Evolutionary conservation across 2,888 invertebrate genomes (phyloP), one percentile per base, ranked within the genome.

Genomic region (Diloba caeruleocephala): DNA sequence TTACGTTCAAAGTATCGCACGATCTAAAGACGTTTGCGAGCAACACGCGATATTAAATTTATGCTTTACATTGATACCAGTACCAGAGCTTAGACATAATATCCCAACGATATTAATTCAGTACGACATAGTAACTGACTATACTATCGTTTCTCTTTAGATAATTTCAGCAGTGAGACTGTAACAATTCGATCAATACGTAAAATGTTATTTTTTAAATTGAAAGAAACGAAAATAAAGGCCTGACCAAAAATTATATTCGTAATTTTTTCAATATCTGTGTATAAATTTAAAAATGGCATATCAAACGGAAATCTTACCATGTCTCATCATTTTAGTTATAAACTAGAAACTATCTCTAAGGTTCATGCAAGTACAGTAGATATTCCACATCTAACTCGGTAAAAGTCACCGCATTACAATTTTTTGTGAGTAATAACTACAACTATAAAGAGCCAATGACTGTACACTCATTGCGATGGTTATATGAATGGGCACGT

Each of bases 301-400:
- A 38, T 58, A 64, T 60, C 43, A 65, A 71, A 70, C 50, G 26
- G 44, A 70, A 73, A 54, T 59, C 39, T 61, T 48, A 60, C 52
- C 59, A 53, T 45, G 73, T 81, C 81, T 83, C 82, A 79, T 79
- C 63, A 60, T 56, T 79, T 67, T 72, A 74, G 72, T 81, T 83
- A 82, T 65, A 77, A 79, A 81, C 87, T 88, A 89, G 70, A 74
- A 72, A 77, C 84, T 89, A 89, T 81, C 56, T 75, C 85, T 88
- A 87, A 81, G 63, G 73, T 82, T 85, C 86, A 89, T 88, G 88
- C 88, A 87, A 85, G 79, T 79, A 81, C 64, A 77, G 68, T 74
- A 72, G 70, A 82, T 76, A 81, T 71, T 71, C 69, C 79, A 67
- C 77, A 74, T 69, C 61, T 74, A 75, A 67, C 67, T 71, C 73